These are phyloP conservation scores for Ormyrus nitidulus DNA, from an alignment of 2,888 invertebrate species.

Conservation along the genomic window DNA sequence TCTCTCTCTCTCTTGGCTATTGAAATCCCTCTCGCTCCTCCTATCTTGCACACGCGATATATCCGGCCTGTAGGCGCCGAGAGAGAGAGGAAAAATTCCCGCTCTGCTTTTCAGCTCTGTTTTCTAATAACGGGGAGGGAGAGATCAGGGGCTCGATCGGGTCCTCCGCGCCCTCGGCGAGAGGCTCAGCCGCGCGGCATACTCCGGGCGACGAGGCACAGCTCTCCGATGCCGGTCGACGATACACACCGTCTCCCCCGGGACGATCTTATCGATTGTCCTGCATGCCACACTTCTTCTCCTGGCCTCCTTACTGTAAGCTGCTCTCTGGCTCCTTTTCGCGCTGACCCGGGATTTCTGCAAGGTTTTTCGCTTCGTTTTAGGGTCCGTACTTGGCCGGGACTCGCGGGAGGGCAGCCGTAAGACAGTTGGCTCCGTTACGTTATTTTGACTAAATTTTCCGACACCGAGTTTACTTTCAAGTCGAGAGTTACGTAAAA, in stretches of 20 bases:
- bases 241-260: constrained; percentile 23
- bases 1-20: constrained; percentile 28
- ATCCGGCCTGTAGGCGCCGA: background rate
- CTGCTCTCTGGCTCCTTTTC: background rate
- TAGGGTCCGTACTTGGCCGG: background rate
- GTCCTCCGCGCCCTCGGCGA: background rate
- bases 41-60: background rate
- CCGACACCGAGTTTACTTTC: too few relatives aligned
- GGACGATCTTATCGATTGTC: constrained; percentile 45
- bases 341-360: background rate
- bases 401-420: too few relatives aligned
- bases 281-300: background rate
- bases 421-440: too few relatives aligned
- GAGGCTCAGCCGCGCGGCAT: too few relatives aligned
- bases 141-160: background rate
- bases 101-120: background rate
- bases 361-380: constrained; percentile 2
- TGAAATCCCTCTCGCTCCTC: background rate
- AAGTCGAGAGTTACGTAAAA: too few relatives aligned
- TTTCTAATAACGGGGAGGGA: background rate
- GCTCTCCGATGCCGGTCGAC: constrained; percentile 30
- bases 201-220: background rate
- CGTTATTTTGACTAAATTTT: too few relatives aligned
- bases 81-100: background rate
- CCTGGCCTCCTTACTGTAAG: constrained; percentile 12